Percentiles rank a stretch among this genome's conserved stretches.
Evolutionary conservation across 2,113 vertebrate species (phyloP).

Genomic region (Vidua chalybeata): DNA sequence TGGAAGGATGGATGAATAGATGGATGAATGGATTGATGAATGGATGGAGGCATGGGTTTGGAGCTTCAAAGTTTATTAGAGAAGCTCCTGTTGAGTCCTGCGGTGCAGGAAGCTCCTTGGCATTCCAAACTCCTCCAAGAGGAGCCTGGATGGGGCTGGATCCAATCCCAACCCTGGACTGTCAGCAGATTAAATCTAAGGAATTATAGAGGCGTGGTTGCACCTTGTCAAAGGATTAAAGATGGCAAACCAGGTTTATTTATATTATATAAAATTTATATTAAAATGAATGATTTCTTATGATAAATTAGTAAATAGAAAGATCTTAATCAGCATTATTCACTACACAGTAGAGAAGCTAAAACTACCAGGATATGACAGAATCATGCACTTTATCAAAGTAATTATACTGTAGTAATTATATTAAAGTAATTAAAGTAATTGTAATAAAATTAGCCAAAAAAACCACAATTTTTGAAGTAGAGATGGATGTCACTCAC

Average conservation of each 20-base stretch:
- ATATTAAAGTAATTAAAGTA: neutral
- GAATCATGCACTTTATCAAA: neutral
- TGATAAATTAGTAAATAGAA: neutral
- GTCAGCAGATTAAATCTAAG: neutral
- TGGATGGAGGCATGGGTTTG: no score
- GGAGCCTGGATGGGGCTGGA: neutral
- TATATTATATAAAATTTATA: neutral
- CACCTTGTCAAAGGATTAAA: neutral
- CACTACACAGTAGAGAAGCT: neutral
- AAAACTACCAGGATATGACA: neutral
- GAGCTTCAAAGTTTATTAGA: neutral
- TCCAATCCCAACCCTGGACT: accelerated
- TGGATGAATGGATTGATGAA: no score
- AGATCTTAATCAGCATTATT: neutral
- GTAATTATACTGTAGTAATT: neutral
- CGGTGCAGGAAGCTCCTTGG: neutral
- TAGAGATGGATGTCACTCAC: neutral
- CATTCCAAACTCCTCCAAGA: neutral
- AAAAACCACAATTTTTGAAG: neutral
- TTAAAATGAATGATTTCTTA: neutral
- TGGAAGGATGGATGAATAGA: no score
- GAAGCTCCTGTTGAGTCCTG: accelerated
- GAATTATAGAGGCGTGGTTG: neutral
- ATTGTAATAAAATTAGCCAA: neutral
- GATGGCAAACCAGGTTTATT: neutral